Percentiles rank a stretch among this genome's conserved stretches.
These are phyloP conservation scores for Tromatobia lineatoria DNA, from an alignment of 2,888 invertebrate species.

Conservation along the genomic window DNA sequence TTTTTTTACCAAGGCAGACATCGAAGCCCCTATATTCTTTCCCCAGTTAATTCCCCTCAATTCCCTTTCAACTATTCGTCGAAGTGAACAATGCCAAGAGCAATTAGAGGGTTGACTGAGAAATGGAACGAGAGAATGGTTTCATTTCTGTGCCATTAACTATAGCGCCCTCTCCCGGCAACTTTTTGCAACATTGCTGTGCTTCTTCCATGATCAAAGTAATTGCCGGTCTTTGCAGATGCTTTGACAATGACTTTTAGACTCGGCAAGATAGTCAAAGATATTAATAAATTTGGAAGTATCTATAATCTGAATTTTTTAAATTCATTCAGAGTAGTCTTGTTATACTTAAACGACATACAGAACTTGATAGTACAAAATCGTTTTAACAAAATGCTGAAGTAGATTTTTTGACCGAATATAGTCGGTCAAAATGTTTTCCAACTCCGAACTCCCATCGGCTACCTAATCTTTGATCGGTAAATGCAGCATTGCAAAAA, in stretches of 20 bases:
- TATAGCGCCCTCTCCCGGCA: neutral
- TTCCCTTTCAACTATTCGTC: constrained; percentile 8
- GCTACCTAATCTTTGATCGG: neutral
- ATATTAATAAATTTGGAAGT: no score
- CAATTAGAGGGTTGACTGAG: constrained; percentile 8
- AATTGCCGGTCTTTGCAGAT: neutral
- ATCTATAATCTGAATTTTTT: no score
- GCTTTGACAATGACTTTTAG: neutral
- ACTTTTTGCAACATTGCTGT: neutral
- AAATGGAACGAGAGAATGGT: neutral
- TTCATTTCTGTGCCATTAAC: constrained; percentile 15
- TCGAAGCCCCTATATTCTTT: neutral
- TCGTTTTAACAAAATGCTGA: no score
- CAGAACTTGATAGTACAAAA: no score
- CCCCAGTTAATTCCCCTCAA: neutral
- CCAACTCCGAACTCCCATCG: neutral
- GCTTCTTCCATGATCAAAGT: neutral
- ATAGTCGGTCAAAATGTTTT: no score
- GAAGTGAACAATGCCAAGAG: neutral
- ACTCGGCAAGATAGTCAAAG: no score
- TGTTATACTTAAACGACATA: no score
- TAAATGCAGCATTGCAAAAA: neutral
- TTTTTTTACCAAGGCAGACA: neutral
- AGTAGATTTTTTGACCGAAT: no score
- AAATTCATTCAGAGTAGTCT: no score